These are phyloP conservation scores for Chalcis sispes DNA, from an alignment of 2,888 invertebrate genomes.

Conservation along the genomic window DNA sequence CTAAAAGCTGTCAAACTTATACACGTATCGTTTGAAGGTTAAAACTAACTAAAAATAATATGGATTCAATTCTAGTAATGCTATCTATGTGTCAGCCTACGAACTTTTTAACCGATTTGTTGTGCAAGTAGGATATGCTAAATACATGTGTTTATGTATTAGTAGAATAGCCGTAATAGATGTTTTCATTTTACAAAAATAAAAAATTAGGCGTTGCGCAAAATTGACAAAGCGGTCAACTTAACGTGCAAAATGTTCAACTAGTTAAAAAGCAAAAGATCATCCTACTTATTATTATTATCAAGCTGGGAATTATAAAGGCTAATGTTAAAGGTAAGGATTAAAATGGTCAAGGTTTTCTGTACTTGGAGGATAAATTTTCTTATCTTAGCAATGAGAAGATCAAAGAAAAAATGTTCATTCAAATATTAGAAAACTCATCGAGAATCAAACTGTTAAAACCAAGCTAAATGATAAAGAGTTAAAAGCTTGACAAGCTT, in stretches of 20 bases:
- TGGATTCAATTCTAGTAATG: too few relatives aligned
- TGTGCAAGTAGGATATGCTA: not conserved
- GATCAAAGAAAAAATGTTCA: conserved; percentile 53
- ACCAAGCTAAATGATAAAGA: conserved; percentile 52
- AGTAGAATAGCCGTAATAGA: conserved; percentile 7
- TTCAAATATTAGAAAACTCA: conserved; percentile 59
- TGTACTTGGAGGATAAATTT: conserved; percentile 22
- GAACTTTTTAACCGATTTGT: too few relatives aligned
- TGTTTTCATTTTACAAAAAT: not conserved
- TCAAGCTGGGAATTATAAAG: conserved; percentile 26
- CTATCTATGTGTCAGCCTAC: too few relatives aligned
- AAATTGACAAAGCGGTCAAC: not conserved
- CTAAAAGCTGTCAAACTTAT: too few relatives aligned
- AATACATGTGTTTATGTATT: not conserved
- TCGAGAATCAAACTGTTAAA: conserved; percentile 55
- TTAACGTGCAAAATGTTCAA: not conserved
- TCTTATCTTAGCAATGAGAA: conserved; percentile 10
- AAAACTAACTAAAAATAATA: too few relatives aligned
- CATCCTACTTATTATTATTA: conserved; percentile 14
- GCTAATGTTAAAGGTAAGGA: not conserved
- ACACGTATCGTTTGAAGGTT: too few relatives aligned
- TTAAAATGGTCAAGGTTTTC: not conserved
- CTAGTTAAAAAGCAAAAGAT: conserved; percentile 6
- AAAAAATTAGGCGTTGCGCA: not conserved
- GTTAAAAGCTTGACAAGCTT: conserved; percentile 53